These are phyloP conservation scores for Arothron firmamentum DNA, from an alignment of 2,113 vertebrate genomes.

Conservation along the genomic window DNA sequence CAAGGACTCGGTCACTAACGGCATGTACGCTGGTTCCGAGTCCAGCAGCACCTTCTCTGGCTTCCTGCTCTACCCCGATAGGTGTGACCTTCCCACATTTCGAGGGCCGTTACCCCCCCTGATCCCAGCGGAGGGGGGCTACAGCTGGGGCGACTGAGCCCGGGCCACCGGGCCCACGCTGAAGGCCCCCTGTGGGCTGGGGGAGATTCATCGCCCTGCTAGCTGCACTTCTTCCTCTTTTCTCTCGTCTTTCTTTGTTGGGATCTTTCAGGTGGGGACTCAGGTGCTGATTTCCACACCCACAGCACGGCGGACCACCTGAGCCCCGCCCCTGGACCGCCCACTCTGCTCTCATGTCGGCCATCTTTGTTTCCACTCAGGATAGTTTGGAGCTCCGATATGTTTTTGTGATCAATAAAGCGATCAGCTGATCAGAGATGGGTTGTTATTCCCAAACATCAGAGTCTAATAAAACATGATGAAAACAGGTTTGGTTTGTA, in stretches of 20 bases:
- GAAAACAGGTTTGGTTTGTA: too few relatives aligned
- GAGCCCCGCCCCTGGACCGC: neutral
- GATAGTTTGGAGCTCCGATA: too few relatives aligned
- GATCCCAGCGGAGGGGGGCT: fast-evolving
- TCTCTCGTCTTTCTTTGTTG: conserved; percentile 1
- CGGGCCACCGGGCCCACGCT: too few relatives aligned
- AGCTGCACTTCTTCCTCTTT: neutral
- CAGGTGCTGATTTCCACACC: conserved; percentile 9
- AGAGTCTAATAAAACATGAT: too few relatives aligned
- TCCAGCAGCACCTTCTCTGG: conserved; percentile 68
- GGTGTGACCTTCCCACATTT: conserved; percentile 40
- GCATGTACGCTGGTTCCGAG: conserved; percentile 53
- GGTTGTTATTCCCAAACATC: too few relatives aligned
- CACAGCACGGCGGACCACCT: neutral
- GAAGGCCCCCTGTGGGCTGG: too few relatives aligned
- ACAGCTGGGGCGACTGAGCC: conserved; percentile 4
- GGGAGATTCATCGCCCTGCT: too few relatives aligned
- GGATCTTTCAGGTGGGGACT: neutral
- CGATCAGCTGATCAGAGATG: too few relatives aligned
- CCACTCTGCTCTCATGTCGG: neutral
- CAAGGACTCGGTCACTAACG: conserved; percentile 49
- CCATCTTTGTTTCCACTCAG: too few relatives aligned
- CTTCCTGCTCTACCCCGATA: conserved; percentile 68
- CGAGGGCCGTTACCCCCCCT: fast-evolving
- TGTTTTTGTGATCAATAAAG: too few relatives aligned